phyloP scores from a whole-genome alignment of 2,888 invertebrate species.

The Chymomyza fuscimana region DNA sequence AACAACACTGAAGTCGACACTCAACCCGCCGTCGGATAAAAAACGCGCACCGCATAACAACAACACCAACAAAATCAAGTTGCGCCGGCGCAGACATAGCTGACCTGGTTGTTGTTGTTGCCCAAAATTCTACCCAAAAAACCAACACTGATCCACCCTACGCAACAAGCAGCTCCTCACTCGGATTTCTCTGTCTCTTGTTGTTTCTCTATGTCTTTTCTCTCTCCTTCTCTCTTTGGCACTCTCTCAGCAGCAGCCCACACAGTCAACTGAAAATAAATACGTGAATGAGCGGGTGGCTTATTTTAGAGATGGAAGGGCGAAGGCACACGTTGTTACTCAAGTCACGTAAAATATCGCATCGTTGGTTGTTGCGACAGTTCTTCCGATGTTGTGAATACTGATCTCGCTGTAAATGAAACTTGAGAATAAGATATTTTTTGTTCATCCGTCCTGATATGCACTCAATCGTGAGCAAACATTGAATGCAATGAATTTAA shows the following conservation, averaged over 20 bases:
- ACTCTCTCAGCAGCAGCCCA: constrained; percentile 42
- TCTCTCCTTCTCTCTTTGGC: constrained; percentile 8
- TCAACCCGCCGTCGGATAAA: constrained; percentile 52
- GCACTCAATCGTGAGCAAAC: too few relatives aligned
- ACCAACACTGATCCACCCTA: constrained; percentile 51
- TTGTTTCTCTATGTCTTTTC: constrained; percentile 47
- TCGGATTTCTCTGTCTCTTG: constrained; percentile 34
- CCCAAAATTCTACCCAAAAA: constrained; percentile 49
- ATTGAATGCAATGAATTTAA: too few relatives aligned
- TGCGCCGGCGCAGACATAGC: constrained; percentile 37
- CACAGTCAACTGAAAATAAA: constrained; percentile 29
- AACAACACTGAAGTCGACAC: neutral
- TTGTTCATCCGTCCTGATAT: too few relatives aligned
- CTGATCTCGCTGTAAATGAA: too few relatives aligned
- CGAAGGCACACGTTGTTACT: constrained; percentile 20
- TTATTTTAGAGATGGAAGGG: constrained; percentile 51
- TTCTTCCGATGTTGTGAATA: neutral
- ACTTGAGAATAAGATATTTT: too few relatives aligned
- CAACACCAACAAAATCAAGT: constrained; percentile 9
- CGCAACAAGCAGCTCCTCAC: constrained; percentile 42
- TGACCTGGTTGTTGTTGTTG: constrained; percentile 32
- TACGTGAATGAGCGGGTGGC: constrained; percentile 68
- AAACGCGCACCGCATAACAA: neutral
- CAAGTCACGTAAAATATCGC: neutral
- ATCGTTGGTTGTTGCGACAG: neutral